A percentile compares a stretch with the other conserved stretches of the same genome.
These are phyloP conservation scores for Gopherus flavomarginatus DNA, from an alignment of 2,113 vertebrate genomes.

Conservation along the genomic window DNA sequence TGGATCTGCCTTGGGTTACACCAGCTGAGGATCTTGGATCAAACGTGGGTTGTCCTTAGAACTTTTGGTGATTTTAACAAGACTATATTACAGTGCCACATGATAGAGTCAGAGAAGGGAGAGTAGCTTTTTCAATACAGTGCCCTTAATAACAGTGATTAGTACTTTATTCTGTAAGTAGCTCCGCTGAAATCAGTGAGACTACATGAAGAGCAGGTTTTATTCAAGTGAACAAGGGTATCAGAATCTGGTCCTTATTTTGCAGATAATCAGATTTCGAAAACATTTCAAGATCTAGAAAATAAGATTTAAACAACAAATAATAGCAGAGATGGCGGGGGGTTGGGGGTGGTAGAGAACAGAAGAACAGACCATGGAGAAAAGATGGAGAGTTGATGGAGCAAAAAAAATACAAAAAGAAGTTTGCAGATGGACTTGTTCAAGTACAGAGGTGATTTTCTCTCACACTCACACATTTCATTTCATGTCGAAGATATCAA, in stretches of 20 bases:
- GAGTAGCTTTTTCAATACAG: neutral
- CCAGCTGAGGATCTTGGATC: neutral
- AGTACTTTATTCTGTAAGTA: neutral
- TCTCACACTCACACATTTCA: neutral
- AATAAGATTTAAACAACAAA: neutral
- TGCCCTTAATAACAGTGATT: neutral
- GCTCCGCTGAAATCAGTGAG: neutral
- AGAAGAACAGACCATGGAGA: neutral
- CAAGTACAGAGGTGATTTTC: neutral
- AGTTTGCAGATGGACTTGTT: neutral
- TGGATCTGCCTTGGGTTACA: neutral
- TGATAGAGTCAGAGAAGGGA: neutral
- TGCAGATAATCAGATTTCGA: neutral
- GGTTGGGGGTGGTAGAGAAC: no score
- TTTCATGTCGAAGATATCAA: neutral
- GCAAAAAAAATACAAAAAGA: neutral
- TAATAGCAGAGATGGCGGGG: neutral
- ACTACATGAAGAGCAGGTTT: neutral
- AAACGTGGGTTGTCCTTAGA: neutral
- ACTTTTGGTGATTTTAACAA: neutral
- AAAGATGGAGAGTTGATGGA: neutral
- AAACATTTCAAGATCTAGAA: neutral
- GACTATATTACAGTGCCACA: accelerated
- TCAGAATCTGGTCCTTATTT: neutral
- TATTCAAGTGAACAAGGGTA: neutral